These are phyloP conservation scores for Ditylenchus weischeri DNA, from an alignment of 2,888 invertebrate species.

Conservation along the genomic window DNA sequence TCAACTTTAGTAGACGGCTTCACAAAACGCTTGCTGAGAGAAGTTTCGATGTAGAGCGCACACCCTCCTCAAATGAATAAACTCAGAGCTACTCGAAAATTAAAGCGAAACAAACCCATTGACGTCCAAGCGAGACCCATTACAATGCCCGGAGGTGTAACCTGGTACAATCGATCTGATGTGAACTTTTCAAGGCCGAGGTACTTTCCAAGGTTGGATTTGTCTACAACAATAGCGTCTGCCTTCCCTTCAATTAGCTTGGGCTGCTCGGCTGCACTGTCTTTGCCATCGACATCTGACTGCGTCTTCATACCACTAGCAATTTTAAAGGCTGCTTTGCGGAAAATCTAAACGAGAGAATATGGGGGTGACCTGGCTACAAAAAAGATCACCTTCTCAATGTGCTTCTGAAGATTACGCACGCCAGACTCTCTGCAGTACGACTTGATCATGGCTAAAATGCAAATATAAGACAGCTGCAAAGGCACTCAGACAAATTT, in stretches of 20 bases:
- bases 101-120: slow-evolving; percentile 72
- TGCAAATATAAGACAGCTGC: not conserved
- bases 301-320: slow-evolving; percentile 37
- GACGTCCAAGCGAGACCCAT: slow-evolving; percentile 99
- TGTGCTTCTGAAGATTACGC: slow-evolving; percentile 92
- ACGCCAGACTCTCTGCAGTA: slow-evolving; percentile 98
- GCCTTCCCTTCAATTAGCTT: slow-evolving; percentile 11
- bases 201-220: slow-evolving; percentile 74
- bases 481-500: not conserved
- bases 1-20: slow-evolving; percentile 32
- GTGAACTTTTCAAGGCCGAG: slow-evolving; percentile 95
- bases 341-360: slow-evolving; percentile 70
- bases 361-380: not conserved
- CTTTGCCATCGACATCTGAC: not conserved
- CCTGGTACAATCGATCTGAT: slow-evolving; percentile 87
- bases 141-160: slow-evolving; percentile 73
- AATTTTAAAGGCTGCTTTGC: slow-evolving; percentile 86
- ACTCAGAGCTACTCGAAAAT: too few species aligned
- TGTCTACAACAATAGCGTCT: slow-evolving; percentile 65
- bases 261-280: not conserved
- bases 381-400: slow-evolving; percentile 81
- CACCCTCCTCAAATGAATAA: slow-evolving; percentile 72
- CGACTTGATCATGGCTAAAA: slow-evolving; percentile 73
- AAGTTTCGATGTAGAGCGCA: slow-evolving; percentile 91
- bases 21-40: slow-evolving; percentile 62